phyloP scores from a whole-genome alignment of 2,797 vertebrate species.

The Manis pentadactyla region DNA sequence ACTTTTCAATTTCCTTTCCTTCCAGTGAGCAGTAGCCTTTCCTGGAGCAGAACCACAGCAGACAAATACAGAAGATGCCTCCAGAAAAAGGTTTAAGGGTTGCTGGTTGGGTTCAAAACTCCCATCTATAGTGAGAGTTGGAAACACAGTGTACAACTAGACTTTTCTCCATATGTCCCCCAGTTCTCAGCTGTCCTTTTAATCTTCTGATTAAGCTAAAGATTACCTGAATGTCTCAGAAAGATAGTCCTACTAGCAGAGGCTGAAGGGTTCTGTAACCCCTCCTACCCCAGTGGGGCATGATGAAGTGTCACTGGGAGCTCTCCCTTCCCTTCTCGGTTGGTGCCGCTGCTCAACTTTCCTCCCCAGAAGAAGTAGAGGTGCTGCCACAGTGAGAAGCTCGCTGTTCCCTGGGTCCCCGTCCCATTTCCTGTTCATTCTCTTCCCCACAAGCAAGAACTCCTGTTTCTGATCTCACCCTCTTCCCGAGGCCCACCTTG shows the following conservation, averaged over 20 bases:
- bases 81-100: neutral
- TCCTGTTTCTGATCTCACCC: neutral
- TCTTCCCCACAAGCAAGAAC: neutral
- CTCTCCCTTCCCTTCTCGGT: neutral
- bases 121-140: neutral
- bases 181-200: neutral
- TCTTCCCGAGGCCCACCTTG: neutral
- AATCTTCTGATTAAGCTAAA: neutral
- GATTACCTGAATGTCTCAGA: neutral
- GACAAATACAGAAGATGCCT: no score
- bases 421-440: rapidly evolving
- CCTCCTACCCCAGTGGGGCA: rapidly evolving
- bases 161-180: neutral
- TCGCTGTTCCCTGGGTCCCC: rapidly evolving
- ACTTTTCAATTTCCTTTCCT: neutral
- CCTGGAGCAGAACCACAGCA: neutral
- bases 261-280: neutral
- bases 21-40: neutral
- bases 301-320: no score
- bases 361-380: neutral
- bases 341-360: neutral
- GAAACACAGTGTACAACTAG: neutral
- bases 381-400: rapidly evolving
- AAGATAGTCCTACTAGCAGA: neutral
- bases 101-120: neutral